These are phyloP conservation scores for Vicugna pacos DNA, from an alignment of 2,113 vertebrate species.

Conservation along the genomic window DNA sequence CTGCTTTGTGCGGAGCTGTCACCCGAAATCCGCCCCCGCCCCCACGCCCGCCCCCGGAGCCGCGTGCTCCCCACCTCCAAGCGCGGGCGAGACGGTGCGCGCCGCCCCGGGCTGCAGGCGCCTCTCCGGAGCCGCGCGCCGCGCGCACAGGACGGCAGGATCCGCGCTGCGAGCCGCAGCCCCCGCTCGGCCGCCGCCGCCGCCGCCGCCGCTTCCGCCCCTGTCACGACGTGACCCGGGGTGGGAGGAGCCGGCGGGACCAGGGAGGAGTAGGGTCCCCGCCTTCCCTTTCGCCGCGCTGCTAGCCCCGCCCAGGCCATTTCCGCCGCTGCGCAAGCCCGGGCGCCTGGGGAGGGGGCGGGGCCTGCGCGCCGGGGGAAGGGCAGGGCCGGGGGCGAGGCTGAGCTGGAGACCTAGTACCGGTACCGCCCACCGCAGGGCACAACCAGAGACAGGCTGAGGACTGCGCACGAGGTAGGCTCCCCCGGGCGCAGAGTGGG, in stretches of 20 bases:
- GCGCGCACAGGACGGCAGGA: not conserved
- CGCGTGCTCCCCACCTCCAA: slow-evolving; percentile 38
- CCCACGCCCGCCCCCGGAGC: not conserved
- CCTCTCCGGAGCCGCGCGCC: not conserved
- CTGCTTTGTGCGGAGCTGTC: slow-evolving; percentile 70
- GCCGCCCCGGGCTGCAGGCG: not conserved
- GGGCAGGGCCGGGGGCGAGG: not conserved
- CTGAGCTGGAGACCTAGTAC: not conserved
- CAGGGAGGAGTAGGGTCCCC: not conserved
- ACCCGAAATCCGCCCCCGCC: slow-evolving; percentile 32
- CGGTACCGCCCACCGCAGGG: too few relatives aligned
- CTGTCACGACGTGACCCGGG: slow-evolving; percentile 74
- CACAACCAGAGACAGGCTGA: rapidly evolving
- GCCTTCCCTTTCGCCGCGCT: not conserved
- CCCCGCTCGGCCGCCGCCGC: not conserved
- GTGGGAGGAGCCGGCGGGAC: slow-evolving; percentile 57
- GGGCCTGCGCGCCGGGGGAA: not conserved
- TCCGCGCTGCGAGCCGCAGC: slow-evolving; percentile 11
- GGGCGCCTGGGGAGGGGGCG: not conserved
- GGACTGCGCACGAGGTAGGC: rapidly evolving
- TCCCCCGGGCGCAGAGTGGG: rapidly evolving
- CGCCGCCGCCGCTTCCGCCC: slow-evolving; percentile 73
- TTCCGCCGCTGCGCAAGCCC: slow-evolving; percentile 69
- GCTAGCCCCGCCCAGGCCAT: slow-evolving; percentile 74
- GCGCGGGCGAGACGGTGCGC: not conserved